Evolutionary conservation across 1,140 invertebrate species (phyloP).

Genomic region (Heliconius nattereri): DNA sequence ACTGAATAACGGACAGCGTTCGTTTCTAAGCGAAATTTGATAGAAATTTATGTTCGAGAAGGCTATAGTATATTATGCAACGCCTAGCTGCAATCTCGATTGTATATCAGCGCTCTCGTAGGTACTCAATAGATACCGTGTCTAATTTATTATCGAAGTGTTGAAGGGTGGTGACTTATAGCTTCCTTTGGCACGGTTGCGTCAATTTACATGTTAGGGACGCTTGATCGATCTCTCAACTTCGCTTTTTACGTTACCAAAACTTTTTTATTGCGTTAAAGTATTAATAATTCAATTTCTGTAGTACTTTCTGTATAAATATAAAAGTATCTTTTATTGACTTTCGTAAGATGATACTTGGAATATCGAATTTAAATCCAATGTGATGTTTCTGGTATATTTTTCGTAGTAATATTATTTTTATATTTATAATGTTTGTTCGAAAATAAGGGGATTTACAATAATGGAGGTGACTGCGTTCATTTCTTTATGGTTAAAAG

Average conservation of each 20-base stretch:
- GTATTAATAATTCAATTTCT: conserved; percentile 32
- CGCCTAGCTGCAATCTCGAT: conserved; percentile 54
- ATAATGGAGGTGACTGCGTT: neutral
- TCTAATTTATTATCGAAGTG: conserved; percentile 66
- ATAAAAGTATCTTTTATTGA: conserved; percentile 13
- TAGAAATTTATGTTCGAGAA: conserved; percentile 52
- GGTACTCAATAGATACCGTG: conserved; percentile 57
- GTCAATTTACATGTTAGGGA: conserved; percentile 40
- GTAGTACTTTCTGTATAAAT: conserved; percentile 14
- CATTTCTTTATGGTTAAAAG: neutral
- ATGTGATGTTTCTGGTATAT: neutral
- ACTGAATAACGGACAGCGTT: neutral
- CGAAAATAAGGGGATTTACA: neutral
- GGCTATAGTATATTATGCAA: conserved; percentile 53
- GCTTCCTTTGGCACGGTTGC: conserved; percentile 46
- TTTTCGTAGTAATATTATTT: neutral
- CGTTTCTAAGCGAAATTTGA: conserved; percentile 22
- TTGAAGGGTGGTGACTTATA: conserved; percentile 63
- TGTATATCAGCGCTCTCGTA: conserved; percentile 53
- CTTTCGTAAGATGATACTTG: conserved; percentile 15
- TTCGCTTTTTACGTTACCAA: conserved; percentile 34
- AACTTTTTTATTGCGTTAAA: conserved; percentile 39
- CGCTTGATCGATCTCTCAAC: conserved; percentile 41
- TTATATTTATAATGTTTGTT: neutral
- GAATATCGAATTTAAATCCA: conserved; percentile 10